These are phyloP conservation scores for Catamblyrhynchus diadema DNA, from an alignment of 2,797 vertebrate species.

Conservation along the genomic window DNA sequence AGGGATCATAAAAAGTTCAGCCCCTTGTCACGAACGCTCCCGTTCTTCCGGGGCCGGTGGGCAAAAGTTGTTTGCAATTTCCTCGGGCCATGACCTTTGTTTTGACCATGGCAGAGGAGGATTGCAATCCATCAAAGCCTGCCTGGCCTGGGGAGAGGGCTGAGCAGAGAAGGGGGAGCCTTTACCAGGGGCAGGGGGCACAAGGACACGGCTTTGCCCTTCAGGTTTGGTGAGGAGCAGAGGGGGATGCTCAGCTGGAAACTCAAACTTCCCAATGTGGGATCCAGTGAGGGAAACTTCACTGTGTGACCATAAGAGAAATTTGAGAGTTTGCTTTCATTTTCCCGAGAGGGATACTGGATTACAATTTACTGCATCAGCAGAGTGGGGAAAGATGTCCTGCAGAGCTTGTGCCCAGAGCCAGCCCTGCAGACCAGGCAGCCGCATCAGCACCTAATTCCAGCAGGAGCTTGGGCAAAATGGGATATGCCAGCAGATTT, in stretches of 20 bases:
- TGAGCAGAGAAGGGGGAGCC: accelerated
- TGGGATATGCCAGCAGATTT: neutral
- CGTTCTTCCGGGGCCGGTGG: slow-evolving; percentile 9
- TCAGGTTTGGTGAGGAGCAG: neutral
- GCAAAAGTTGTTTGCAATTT: slow-evolving; percentile 59
- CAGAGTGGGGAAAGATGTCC: neutral
- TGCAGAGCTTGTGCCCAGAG: neutral
- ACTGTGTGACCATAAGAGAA: accelerated
- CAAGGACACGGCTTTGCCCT: neutral
- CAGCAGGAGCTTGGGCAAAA: neutral
- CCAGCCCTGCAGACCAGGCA: accelerated
- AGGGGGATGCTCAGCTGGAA: neutral
- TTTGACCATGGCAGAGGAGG: slow-evolving; percentile 13
- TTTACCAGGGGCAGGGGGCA: neutral
- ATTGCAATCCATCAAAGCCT: slow-evolving; percentile 15
- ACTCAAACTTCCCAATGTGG: accelerated
- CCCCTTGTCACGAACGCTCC: neutral
- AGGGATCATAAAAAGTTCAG: slow-evolving; percentile 43
- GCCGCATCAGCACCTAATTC: neutral
- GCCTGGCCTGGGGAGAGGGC: neutral
- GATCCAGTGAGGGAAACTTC: neutral
- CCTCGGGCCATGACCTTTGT: slow-evolving; percentile 57
- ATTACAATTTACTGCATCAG: neutral
- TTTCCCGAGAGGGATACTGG: neutral
- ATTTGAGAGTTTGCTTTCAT: neutral